Conservation (phyloP, 2,888 invertebrate genomes). For the Lamellibrachia columna region DNA sequence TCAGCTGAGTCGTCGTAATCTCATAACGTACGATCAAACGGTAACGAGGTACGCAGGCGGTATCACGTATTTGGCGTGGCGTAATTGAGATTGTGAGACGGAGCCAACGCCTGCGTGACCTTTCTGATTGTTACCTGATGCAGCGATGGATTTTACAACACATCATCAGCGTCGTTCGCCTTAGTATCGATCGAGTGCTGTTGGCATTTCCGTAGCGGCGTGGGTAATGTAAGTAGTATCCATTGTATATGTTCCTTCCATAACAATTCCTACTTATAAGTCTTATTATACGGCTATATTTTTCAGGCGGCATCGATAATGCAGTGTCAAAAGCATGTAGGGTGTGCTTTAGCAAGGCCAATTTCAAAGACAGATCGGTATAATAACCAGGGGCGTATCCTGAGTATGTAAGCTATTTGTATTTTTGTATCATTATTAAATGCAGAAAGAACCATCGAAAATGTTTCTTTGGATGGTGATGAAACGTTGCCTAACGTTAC, state of each 20-base stretch:
- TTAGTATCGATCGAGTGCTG: neutral
- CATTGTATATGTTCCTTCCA: neutral
- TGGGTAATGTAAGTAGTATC: neutral
- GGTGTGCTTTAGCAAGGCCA: neutral
- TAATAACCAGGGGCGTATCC: neutral
- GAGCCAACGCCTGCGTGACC: neutral
- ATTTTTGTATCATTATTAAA: neutral
- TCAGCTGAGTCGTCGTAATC: no score
- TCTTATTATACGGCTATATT: neutral
- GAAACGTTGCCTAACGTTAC: neutral
- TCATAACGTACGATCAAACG: no score
- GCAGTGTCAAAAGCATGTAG: neutral
- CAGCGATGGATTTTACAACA: neutral
- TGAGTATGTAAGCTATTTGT: neutral
- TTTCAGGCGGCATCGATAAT: neutral
- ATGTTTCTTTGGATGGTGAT: neutral
- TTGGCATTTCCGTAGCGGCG: neutral
- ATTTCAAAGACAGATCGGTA: neutral
- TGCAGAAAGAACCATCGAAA: neutral
- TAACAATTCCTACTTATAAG: neutral
- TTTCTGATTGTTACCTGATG: neutral
- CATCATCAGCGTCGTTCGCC: neutral
- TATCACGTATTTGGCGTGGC: neutral
- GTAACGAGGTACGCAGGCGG: no score
- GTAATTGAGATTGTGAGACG: neutral